Evolutionary conservation across 2,888 invertebrate genomes (phyloP), one percentile per base, ranked within the genome.

Genomic region (Netelia virgata): DNA sequence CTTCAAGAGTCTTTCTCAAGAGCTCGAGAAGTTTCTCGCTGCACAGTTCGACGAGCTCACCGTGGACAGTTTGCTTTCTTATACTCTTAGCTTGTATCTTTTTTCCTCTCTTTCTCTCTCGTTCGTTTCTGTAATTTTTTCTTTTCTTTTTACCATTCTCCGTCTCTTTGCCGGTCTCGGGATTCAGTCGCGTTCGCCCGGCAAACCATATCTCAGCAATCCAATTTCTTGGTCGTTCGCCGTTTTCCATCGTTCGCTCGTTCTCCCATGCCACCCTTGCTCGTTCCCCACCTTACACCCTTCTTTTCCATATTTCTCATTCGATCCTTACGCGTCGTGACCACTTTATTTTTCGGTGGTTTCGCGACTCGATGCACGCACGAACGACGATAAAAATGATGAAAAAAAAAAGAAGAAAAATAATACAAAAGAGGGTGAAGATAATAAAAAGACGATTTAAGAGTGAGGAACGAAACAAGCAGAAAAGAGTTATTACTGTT

Each of bases 151-250:
- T n/a, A n/a, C 36, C 28, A 16, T 59, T 43, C 73, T 55, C 53
- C 73, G 73, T 53, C 76, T 81, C 81, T 85, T 77, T 77, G 69
- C 72, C 77, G 63, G 55, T 77, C 57, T 14, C 16, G 14, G 59
- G 59, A 72, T 84, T 63, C 61, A 76, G 63, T 50, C 55, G 73
- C 61, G 61, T 77, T 73, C 69, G 41, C 75, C 63, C 74, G 70
- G 74, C 79, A 84, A 83, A 82, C 82, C 83, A 80, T 84, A 86
- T 84, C 86, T 83, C 82, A 82, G 82, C 83, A 74, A 84, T 87
- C 80, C 86, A 87, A 86, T 87, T 83, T 81, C 82, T 77, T 69
- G 66, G 50, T 55, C 74, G 73, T 83, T 83, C 36, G 53, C 41
- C 14, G 2, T 47, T 47, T 18, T 55, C 68, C 47, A 43, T 50